A percentile compares a stretch with the other conserved stretches of the same genome.
Conservation (phyloP, 92 coral and sea anemone species). For the Parazoanthus atlanticus region DNA sequence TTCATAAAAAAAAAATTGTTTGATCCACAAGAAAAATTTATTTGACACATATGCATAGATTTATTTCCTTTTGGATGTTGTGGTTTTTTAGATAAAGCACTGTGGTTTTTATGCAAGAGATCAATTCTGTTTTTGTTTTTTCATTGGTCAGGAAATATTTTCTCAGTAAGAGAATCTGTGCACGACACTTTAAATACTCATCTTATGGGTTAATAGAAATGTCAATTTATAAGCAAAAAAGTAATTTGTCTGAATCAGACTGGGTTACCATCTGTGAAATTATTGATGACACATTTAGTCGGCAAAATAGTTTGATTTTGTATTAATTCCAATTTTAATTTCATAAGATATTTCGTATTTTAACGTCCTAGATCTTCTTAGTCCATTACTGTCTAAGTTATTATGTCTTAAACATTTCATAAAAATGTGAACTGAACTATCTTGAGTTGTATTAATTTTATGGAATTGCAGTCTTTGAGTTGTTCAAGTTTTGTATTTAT, state of each 20-base stretch:
- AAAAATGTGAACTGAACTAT: neutral
- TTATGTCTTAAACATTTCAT: neutral
- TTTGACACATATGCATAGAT: too few species aligned
- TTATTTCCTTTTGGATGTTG: neutral
- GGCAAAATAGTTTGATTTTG: neutral
- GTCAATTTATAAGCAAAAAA: neutral
- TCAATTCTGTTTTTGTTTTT: constrained; percentile 4
- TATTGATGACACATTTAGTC: neutral
- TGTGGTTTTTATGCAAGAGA: neutral
- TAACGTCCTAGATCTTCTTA: neutral
- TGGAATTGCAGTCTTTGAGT: neutral
- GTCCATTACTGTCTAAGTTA: neutral
- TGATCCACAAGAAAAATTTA: too few species aligned
- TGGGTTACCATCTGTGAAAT: neutral
- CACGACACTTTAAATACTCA: too few species aligned
- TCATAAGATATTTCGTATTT: neutral
- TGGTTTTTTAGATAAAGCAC: neutral
- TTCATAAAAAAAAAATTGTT: too few species aligned
- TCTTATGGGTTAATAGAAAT: neutral
- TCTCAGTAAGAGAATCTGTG: neutral
- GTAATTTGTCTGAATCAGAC: neutral
- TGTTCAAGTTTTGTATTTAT: neutral
- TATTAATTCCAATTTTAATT: neutral
- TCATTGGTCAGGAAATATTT: neutral
- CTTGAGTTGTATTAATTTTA: neutral